A percentile compares a stretch with the other conserved stretches of the same genome.
Evolutionary conservation across 2,888 invertebrate genomes (phyloP).

Genomic region (Tiliacea citrago): DNA sequence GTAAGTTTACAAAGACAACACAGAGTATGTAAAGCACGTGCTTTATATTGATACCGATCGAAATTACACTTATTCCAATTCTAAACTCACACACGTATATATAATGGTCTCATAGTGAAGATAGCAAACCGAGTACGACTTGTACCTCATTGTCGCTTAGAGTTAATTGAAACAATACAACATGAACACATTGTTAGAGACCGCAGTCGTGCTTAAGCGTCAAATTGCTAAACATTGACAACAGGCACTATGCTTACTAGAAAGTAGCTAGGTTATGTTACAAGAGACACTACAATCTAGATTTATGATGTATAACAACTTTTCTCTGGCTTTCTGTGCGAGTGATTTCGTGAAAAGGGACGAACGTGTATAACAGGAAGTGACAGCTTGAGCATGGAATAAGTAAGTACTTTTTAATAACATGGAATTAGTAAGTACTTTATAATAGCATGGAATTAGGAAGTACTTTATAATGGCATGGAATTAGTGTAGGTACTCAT

Average conservation of each 20-base stretch:
- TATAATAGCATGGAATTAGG: no score
- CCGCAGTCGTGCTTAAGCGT: slow-evolving; percentile 20
- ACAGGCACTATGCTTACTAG: slow-evolving; percentile 31
- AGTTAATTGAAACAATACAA: slow-evolving; percentile 17
- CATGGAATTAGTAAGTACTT: no score
- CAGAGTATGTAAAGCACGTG: background rate
- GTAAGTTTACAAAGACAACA: background rate
- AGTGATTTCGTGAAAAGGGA: no score
- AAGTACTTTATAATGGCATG: no score
- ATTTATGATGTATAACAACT: background rate
- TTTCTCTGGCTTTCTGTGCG: no score
- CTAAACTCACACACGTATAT: background rate
- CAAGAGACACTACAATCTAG: background rate
- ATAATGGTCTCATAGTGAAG: background rate
- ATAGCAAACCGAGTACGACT: slow-evolving; percentile 6
- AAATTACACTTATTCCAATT: background rate
- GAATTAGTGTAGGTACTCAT: no score
- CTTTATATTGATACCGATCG: background rate
- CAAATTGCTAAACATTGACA: slow-evolving; percentile 24
- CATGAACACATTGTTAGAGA: background rate
- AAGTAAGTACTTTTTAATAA: no score
- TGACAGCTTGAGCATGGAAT: no score
- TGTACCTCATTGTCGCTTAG: background rate
- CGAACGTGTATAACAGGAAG: no score
- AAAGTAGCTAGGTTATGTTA: background rate